phyloP scores from a whole-genome alignment of 2,888 invertebrate genomes.

The Pollenia labialis region DNA sequence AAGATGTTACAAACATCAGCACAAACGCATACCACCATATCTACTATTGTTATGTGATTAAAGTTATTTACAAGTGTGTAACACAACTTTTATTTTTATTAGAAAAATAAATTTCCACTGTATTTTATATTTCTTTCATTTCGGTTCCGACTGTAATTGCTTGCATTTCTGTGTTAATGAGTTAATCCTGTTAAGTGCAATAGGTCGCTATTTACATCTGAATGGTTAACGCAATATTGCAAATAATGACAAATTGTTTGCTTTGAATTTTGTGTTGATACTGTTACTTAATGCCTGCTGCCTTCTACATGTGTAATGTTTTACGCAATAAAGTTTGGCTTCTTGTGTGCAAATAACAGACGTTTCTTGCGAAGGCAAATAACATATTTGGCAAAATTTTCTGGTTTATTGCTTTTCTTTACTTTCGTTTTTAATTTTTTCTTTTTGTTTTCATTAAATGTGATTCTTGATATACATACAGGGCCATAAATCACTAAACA shows the following conservation, averaged over 20 bases:
- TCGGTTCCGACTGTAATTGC: too few relatives aligned
- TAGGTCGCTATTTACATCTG: conserved; percentile 29
- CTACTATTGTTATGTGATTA: too few relatives aligned
- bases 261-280: not conserved
- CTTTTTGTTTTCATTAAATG: not conserved
- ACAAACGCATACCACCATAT: too few relatives aligned
- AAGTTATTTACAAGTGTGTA: too few relatives aligned
- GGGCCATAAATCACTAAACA: too few relatives aligned
- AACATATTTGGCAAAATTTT: not conserved
- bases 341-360: conserved; percentile 1
- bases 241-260: conserved; percentile 39
- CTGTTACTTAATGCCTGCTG: not conserved
- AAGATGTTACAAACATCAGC: too few relatives aligned
- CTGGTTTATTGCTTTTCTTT: not conserved
- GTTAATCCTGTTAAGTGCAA: conserved; percentile 14
- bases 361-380: not conserved
- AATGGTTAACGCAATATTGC: conserved; percentile 42
- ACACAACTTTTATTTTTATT: too few relatives aligned
- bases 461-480: conserved; percentile 1
- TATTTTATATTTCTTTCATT: too few relatives aligned
- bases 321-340: not conserved
- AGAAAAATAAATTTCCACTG: too few relatives aligned
- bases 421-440: not conserved
- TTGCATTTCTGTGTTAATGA: too few relatives aligned
- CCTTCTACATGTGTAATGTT: not conserved